phyloP scores from a whole-genome alignment of 2,113 vertebrate genomes.

The Ardeotis arabs region DNA sequence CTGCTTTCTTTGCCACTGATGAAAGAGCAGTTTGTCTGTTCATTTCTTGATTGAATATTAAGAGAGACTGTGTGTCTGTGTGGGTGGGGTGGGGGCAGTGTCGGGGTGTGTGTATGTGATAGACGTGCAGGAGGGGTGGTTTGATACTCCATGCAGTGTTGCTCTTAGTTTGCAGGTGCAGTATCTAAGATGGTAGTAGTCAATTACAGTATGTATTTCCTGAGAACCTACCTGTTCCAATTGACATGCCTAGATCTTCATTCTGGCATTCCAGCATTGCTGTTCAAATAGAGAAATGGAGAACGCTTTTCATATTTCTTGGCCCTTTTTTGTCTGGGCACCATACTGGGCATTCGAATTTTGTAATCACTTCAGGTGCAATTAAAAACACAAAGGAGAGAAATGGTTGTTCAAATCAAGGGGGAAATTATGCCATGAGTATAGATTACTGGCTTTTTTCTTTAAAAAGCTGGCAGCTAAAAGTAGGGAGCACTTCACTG shows the following conservation, averaged over 20 bases:
- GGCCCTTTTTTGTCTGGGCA: not conserved
- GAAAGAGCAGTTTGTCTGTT: not conserved
- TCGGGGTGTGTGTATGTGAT: not conserved
- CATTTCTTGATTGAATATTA: not conserved
- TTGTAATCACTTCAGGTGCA: not conserved
- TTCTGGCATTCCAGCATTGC: not conserved
- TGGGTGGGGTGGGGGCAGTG: accelerated
- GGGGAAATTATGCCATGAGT: not conserved
- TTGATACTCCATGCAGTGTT: not conserved
- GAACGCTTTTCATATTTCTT: not conserved
- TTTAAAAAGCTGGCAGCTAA: not conserved
- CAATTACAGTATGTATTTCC: not conserved
- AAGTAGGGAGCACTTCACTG: not conserved
- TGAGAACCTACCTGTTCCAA: not conserved
- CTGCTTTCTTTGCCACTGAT: not conserved
- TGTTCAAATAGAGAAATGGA: not conserved
- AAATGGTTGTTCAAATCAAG: not conserved
- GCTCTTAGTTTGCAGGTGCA: not conserved
- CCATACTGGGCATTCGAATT: not conserved
- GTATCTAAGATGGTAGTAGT: not conserved
- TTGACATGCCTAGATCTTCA: not conserved
- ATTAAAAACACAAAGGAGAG: not conserved
- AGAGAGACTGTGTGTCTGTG: not conserved
- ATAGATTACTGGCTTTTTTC: not conserved
- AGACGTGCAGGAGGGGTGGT: not conserved